A percentile compares a stretch with the other conserved stretches of the same genome.
Conservation (phyloP, 2,113 vertebrate species). For the Tragelaphus scriptus region DNA sequence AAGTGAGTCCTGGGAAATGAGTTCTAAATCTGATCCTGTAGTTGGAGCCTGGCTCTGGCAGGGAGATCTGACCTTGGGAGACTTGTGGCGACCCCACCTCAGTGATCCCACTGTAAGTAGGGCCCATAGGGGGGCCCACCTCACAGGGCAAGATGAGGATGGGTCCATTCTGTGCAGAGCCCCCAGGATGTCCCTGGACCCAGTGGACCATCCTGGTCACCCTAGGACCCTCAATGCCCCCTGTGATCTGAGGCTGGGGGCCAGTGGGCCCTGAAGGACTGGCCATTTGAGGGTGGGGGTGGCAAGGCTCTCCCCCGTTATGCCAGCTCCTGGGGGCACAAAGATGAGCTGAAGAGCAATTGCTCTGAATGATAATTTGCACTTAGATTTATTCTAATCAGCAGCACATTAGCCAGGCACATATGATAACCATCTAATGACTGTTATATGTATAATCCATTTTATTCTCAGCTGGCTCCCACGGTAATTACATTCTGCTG, state of each 20-base stretch:
- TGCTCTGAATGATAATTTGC: background rate
- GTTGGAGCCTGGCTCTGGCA: background rate
- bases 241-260: background rate
- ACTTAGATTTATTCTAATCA: background rate
- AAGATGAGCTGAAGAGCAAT: background rate
- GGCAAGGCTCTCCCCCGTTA: rapidly evolving
- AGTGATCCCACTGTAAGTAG: too few relatives aligned
- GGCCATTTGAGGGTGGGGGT: background rate
- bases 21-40: background rate
- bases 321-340: background rate
- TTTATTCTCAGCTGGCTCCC: slow-evolving; percentile 53
- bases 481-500: slow-evolving; percentile 50
- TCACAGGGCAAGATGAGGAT: background rate
- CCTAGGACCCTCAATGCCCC: background rate
- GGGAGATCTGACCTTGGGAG: background rate
- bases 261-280: rapidly evolving
- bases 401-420: background rate
- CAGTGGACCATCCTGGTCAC: rapidly evolving
- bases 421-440: background rate
- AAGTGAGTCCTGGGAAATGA: too few relatives aligned
- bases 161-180: rapidly evolving
- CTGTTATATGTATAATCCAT: background rate
- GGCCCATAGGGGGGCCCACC: background rate
- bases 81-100: background rate
- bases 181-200: background rate